Conservation (phyloP, 2,888 invertebrate species). For the Cerastoderma edule region DNA sequence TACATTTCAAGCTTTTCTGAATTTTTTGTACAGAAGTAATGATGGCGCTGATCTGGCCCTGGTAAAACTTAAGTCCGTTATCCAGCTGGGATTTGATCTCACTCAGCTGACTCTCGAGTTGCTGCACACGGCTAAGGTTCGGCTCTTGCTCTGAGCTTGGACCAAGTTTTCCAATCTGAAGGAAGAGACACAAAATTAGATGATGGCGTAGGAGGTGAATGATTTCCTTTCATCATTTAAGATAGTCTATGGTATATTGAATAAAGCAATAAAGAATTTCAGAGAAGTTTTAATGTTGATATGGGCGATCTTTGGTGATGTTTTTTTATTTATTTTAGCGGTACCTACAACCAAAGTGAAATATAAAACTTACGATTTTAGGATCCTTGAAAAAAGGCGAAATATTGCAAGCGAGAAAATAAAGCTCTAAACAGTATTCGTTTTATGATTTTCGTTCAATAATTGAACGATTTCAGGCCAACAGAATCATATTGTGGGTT, state of each 20-base stretch:
- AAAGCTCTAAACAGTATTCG: too few species aligned
- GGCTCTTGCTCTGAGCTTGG: neutral
- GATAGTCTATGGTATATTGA: neutral
- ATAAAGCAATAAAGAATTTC: neutral
- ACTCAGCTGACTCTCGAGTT: neutral
- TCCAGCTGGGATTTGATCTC: conserved; percentile 11
- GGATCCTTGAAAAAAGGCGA: too few species aligned
- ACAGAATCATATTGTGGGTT: too few species aligned
- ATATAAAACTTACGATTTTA: too few species aligned
- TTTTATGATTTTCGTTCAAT: too few species aligned
- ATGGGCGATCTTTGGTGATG: neutral
- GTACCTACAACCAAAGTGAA: too few species aligned
- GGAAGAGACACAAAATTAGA: too few species aligned
- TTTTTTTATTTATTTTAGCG: too few species aligned
- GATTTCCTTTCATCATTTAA: too few species aligned
- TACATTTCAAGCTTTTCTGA: conserved; percentile 15
- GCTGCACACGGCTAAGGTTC: neutral
- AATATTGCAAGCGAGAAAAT: too few species aligned
- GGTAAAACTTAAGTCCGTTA: neutral
- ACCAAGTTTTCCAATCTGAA: neutral
- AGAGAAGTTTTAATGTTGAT: neutral
- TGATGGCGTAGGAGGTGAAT: too few species aligned
- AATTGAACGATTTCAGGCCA: too few species aligned
- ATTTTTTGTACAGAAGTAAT: conserved; percentile 6
- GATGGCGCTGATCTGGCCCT: conserved; percentile 3